Evolutionary conservation across 2,113 vertebrate genomes (phyloP).

Genomic region (Pycnonotus jocosus): DNA sequence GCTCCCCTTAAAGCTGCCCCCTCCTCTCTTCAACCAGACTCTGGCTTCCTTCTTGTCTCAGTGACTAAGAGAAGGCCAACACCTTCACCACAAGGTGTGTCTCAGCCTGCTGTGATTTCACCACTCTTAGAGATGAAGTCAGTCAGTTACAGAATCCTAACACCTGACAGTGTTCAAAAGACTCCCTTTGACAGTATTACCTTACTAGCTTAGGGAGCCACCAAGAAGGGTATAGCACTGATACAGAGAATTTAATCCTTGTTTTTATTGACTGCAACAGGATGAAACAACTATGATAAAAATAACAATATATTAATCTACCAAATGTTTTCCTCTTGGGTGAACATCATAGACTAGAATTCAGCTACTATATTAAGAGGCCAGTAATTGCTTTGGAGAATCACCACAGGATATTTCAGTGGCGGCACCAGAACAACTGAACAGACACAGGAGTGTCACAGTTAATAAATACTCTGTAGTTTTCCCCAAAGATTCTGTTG

Average conservation of each 20-base stretch:
- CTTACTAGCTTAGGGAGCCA: background rate
- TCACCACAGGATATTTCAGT: background rate
- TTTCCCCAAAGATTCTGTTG: background rate
- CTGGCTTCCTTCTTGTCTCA: background rate
- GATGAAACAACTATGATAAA: background rate
- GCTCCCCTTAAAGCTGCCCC: background rate
- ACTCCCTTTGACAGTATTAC: background rate
- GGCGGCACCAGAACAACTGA: background rate
- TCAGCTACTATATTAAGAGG: background rate
- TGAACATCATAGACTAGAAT: background rate
- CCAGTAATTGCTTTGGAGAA: background rate
- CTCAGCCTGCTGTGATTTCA: background rate
- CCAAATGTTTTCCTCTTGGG: background rate
- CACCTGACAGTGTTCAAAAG: background rate
- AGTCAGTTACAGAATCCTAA: background rate
- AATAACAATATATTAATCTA: background rate
- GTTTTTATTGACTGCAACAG: background rate
- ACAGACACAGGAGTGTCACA: background rate
- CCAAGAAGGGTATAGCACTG: background rate
- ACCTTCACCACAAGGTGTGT: background rate
- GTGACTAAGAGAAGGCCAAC: background rate
- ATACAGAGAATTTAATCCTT: background rate
- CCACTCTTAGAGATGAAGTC: background rate
- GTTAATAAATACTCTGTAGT: background rate
- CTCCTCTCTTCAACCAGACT: background rate